Conservation (phyloP, 1,140 invertebrate genomes). For the Manduca sexta region DNA sequence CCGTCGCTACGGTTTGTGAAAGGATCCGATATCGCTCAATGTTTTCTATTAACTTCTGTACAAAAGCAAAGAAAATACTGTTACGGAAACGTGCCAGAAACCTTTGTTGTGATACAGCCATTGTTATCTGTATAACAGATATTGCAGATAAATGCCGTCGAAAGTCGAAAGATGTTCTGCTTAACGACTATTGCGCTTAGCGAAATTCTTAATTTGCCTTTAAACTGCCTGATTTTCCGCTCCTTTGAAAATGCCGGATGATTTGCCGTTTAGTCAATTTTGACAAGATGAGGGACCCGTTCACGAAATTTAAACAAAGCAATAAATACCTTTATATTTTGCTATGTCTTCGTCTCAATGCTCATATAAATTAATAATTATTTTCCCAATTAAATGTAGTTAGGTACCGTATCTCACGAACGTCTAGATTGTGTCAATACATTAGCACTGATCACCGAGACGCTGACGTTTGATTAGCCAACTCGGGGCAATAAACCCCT, state of each 20-base stretch:
- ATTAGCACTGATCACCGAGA: too few relatives aligned
- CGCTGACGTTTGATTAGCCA: too few relatives aligned
- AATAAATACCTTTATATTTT: too few relatives aligned
- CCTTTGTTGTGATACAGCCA: conserved; percentile 38
- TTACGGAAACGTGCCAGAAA: conserved; percentile 53
- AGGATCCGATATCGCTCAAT: conserved; percentile 29
- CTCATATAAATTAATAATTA: not conserved
- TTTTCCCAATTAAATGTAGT: too few relatives aligned
- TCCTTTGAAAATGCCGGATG: not conserved
- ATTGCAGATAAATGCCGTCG: conserved; percentile 25
- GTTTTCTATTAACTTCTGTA: conserved; percentile 35
- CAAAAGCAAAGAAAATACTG: conserved; percentile 44
- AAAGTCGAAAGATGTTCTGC: conserved; percentile 33
- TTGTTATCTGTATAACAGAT: conserved; percentile 28
- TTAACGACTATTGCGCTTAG: conserved; percentile 13
- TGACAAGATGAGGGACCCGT: not conserved
- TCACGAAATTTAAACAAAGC: too few relatives aligned
- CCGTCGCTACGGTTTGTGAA: conserved; percentile 17
- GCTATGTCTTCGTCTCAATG: too few relatives aligned
- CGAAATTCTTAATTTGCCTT: conserved; percentile 7
- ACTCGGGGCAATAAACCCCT: not conserved
- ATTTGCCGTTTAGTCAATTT: not conserved
- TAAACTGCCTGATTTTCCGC: not conserved
- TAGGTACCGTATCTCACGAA: too few relatives aligned
- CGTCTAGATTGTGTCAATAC: too few relatives aligned